Percentiles rank a stretch among this genome's conserved stretches.
These are phyloP conservation scores for Caranx ignobilis DNA, from an alignment of 2,113 vertebrate genomes.

Conservation along the genomic window DNA sequence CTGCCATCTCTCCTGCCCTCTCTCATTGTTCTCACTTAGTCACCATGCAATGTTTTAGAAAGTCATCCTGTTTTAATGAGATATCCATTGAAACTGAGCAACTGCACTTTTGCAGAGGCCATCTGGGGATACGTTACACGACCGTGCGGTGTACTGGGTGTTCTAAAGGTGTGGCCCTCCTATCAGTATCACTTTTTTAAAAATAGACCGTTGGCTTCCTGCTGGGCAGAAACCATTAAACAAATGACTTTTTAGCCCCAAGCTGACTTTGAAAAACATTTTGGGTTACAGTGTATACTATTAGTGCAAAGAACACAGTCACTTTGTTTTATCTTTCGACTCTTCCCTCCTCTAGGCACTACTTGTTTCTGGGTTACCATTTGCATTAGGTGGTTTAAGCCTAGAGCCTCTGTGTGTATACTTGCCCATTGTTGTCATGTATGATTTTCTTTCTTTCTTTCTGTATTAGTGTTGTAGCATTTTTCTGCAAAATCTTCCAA, in stretches of 20 bases:
- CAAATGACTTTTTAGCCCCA: constrained; percentile 81
- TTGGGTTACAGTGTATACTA: constrained; percentile 66
- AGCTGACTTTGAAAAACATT: constrained; percentile 81
- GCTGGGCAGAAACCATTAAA: constrained; percentile 82
- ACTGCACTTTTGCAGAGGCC: constrained; percentile 49
- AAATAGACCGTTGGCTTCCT: constrained; percentile 76
- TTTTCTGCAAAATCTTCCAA: constrained; percentile 28
- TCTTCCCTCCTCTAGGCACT: constrained; percentile 60
- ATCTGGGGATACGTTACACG: constrained; percentile 40
- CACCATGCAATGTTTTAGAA: constrained; percentile 56
- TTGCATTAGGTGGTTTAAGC: constrained; percentile 53
- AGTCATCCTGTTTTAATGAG: constrained; percentile 54
- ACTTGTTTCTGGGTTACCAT: constrained; percentile 71
- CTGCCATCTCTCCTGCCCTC: constrained; percentile 13
- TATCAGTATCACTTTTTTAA: constrained; percentile 68
- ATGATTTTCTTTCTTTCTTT: not conserved
- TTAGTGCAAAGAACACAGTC: constrained; percentile 78
- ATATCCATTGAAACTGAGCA: constrained; percentile 19
- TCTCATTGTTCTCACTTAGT: constrained; percentile 42
- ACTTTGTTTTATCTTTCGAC: constrained; percentile 74
- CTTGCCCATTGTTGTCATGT: constrained; percentile 19
- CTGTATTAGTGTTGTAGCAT: no score
- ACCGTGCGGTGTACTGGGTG: constrained; percentile 35
- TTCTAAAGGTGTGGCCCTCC: constrained; percentile 64
- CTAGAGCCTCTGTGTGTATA: not conserved